Conservation (phyloP, 2,113 vertebrate genomes). For the Strix uralensis region DNA sequence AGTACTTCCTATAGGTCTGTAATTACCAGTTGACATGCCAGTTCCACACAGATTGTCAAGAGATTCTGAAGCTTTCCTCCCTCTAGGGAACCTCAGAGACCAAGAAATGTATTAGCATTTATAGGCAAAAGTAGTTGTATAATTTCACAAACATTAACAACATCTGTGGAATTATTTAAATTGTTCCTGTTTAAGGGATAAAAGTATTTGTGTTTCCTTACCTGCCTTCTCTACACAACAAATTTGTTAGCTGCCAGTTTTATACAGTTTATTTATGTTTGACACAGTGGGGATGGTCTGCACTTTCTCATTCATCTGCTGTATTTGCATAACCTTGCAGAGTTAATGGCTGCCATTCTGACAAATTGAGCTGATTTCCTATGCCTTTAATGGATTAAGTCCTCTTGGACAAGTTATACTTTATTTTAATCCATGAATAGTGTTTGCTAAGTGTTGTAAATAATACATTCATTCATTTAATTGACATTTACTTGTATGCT, state of each 20-base stretch:
- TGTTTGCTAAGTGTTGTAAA: slow-evolving; percentile 48
- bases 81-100: neutral
- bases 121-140: neutral
- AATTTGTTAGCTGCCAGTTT: slow-evolving; percentile 67
- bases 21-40: slow-evolving; percentile 9
- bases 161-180: neutral
- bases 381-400: slow-evolving; percentile 71
- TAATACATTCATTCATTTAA: slow-evolving; percentile 11
- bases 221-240: slow-evolving; percentile 62
- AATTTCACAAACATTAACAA: neutral
- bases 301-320: slow-evolving; percentile 70
- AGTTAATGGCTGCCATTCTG: slow-evolving; percentile 72
- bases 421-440: slow-evolving; percentile 54
- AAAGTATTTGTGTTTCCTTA: slow-evolving; percentile 57
- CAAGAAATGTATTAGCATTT: neutral
- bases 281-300: slow-evolving; percentile 67
- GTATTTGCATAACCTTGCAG: slow-evolving; percentile 77
- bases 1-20: slow-evolving; percentile 15
- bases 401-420: slow-evolving; percentile 57
- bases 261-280: slow-evolving; percentile 69
- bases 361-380: slow-evolving; percentile 75
- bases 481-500: neutral
- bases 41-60: neutral
- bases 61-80: neutral
- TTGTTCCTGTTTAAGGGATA: neutral